Conservation (phyloP, 2,888 invertebrate species). For the Stenchaetothrips biformis region DNA sequence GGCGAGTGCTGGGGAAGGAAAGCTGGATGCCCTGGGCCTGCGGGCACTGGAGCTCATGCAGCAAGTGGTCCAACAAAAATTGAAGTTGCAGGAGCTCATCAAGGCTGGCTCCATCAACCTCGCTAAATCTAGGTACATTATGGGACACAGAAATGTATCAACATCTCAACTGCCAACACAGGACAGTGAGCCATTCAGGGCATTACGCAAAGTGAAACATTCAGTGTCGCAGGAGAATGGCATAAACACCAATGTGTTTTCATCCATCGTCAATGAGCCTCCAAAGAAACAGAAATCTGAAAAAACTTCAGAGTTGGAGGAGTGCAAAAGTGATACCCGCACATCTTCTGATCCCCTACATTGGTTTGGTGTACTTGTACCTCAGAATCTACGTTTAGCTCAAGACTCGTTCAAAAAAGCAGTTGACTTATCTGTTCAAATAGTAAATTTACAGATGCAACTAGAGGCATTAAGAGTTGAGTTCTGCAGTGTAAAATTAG, state of each 20-base stretch:
- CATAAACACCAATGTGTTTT: neutral
- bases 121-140: conserved; percentile 73
- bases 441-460: conserved; percentile 64
- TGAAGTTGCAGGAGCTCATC: conserved; percentile 64
- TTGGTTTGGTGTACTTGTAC: conserved; percentile 85
- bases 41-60: conserved; percentile 67
- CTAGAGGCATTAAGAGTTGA: conserved; percentile 45
- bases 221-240: neutral
- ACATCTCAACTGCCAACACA: conserved; percentile 66
- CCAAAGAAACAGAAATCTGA: conserved; percentile 26
- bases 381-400: conserved; percentile 69
- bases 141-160: conserved; percentile 66
- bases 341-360: conserved; percentile 59
- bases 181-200: conserved; percentile 43
- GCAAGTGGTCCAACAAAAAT: conserved; percentile 61
- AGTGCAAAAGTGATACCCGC: conserved; percentile 28
- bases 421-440: conserved; percentile 60
- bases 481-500: neutral
- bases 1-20: conserved; percentile 48
- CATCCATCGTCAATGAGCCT: neutral
- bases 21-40: conserved; percentile 65
- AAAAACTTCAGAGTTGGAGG: conserved; percentile 27
- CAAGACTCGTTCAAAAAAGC: conserved; percentile 68
- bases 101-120: conserved; percentile 67
- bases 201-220: neutral